Base-by-base conservation (phyloP, 2,797 vertebrate genomes). In the Helicolenus hilgendorfi region DNA sequence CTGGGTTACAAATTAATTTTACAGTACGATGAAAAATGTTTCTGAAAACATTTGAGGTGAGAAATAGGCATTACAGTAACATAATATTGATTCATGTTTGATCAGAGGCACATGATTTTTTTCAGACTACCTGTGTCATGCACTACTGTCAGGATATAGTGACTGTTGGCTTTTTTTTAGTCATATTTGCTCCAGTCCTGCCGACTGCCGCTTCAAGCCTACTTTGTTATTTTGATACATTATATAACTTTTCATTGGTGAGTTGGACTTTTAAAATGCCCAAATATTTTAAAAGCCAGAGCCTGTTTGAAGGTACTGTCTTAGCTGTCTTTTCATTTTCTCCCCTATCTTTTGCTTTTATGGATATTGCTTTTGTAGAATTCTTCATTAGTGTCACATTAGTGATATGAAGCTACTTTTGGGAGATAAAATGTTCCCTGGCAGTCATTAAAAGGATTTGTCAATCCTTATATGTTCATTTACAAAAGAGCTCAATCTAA, bases 401-500 rank as follows among this genome's bases (percentile, higher is more conserved):
- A 89, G 62, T 58, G 55, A 83, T 45, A 36, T 53, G 31, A 86
- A 79, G 41, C 45, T 71, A 69, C 70, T 77, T 85, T 67, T 68
- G 7, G 18, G 71, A 81, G 77, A 81, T 78, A 55, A 81, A 85
- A 71, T 77, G 68, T 78, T 86, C 31, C 55, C 70, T 82, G 45
- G 65, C 64, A 60, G 38, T 71, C 91, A 73, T 86, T 82, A 88
- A 90, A 92, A 77, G 38, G 81, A 84, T 81, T 75, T 65, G 11
- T 71, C 36, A 80, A 89, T 72, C 35, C 77, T 18, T 18, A 64
- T 77, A 60, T 60, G 27, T 83, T 84, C 6, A 83, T 89, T 90
- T 79, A 64, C 68, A 75, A 77, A 88, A 81, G 69, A 80, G 63
- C 56, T 77, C 35, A 53, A 75, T 73, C 77, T 75, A 64, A 83